Evolutionary conservation across 2,113 vertebrate genomes (phyloP).

Genomic region (Ctenomys sociabilis): DNA sequence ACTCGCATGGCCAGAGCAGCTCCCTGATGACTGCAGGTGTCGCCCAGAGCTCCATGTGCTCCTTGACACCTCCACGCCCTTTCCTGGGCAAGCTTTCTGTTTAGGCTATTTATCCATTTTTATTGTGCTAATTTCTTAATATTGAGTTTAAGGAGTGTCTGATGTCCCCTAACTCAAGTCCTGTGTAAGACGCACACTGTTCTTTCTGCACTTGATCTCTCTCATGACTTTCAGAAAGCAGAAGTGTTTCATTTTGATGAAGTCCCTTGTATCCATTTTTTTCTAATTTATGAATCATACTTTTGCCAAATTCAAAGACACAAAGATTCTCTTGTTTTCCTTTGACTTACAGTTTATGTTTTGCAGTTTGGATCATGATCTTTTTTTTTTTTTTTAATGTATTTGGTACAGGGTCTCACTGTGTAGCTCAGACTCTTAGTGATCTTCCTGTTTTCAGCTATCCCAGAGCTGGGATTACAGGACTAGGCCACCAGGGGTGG

Average conservation of each 20-base stretch:
- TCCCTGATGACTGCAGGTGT: not conserved
- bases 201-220: no score
- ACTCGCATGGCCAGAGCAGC: no score
- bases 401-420: no score
- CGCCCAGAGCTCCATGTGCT: no score
- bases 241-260: not conserved
- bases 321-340: no score
- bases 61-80: not conserved
- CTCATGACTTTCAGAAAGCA: not conserved
- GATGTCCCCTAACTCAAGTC: not conserved
- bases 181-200: not conserved
- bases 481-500: no score
- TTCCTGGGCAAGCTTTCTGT: not conserved
- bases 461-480: no score
- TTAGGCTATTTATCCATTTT: not conserved
- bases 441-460: no score
- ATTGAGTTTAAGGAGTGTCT: not conserved
- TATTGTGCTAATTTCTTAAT: not conserved
- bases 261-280: not conserved
- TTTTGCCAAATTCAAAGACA: not conserved
- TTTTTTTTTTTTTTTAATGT: not conserved
- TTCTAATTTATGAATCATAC: not conserved
- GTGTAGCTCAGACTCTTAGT: no score
- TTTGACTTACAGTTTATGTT: not conserved
- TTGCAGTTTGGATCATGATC: not conserved